A percentile compares a stretch with the other conserved stretches of the same genome.
Conservation (phyloP, 2,888 invertebrate species). For the Polyommatus icarus region DNA sequence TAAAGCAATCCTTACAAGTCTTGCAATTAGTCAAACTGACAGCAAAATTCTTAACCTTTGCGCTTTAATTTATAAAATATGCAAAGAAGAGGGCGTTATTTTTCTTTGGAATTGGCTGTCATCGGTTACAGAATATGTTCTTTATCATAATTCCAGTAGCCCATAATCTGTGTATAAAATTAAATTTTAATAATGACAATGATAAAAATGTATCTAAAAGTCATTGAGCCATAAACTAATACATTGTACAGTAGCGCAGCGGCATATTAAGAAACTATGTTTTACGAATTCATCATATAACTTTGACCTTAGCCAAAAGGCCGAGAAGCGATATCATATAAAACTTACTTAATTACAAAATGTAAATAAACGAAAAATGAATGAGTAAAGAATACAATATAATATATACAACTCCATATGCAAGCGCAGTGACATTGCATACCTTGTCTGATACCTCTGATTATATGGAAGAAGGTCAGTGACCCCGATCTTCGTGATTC, state of each 20-base stretch:
- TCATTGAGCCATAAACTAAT: background rate
- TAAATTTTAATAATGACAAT: background rate
- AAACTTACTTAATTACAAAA: too few species aligned
- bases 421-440: constrained; percentile 13
- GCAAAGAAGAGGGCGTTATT: background rate
- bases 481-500: constrained; percentile 65
- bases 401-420: background rate
- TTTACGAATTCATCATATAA: too few species aligned
- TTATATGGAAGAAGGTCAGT: constrained; percentile 54
- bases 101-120: constrained; percentile 1
- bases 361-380: background rate
- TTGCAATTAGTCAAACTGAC: constrained; percentile 33
- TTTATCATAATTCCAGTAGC: constrained; percentile 1
- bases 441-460: background rate
- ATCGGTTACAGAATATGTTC: background rate
- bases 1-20: constrained; percentile 28
- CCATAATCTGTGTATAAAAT: background rate
- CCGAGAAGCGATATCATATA: too few species aligned
- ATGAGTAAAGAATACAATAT: background rate
- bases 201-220: background rate
- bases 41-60: constrained; percentile 32
- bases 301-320: too few species aligned
- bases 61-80: constrained; percentile 4
- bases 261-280: background rate
- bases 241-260: background rate